Evolutionary conservation across 2,797 vertebrate genomes (phyloP).

Genomic region (Cyprinella venusta): DNA sequence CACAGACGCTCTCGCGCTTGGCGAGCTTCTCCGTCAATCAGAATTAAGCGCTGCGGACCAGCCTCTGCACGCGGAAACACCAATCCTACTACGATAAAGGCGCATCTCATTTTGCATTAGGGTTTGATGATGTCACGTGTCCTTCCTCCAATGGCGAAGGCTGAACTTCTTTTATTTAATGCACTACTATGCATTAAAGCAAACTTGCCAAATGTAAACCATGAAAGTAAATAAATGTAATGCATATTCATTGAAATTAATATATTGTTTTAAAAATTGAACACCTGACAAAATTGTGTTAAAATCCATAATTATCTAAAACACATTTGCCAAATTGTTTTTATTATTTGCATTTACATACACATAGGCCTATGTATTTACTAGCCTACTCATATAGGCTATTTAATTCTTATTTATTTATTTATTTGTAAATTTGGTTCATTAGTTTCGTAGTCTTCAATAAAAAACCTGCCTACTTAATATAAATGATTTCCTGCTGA

Average conservation of each 20-base stretch:
- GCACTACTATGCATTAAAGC: background rate
- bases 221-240: background rate
- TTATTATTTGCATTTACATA: background rate
- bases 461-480: background rate
- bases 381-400: too few species aligned
- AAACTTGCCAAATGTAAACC: background rate
- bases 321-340: background rate
- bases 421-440: background rate
- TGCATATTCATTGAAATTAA: background rate
- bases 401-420: too few species aligned
- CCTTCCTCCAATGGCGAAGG: background rate
- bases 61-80: slow-evolving; percentile 17
- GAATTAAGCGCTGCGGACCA: slow-evolving; percentile 48
- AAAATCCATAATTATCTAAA: background rate
- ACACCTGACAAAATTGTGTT: background rate
- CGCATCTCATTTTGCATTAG: background rate
- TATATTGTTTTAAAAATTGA: background rate
- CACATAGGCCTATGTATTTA: background rate
- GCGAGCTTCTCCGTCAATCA: slow-evolving; percentile 68
- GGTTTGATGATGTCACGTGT: background rate
- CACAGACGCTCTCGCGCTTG: slow-evolving; percentile 53
- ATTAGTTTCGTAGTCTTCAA: background rate
- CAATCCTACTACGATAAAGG: slow-evolving; percentile 31
- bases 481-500: background rate
- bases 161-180: too few species aligned